Base-by-base conservation (phyloP, 2,888 invertebrate genomes). In the Xanthia icteritia region DNA sequence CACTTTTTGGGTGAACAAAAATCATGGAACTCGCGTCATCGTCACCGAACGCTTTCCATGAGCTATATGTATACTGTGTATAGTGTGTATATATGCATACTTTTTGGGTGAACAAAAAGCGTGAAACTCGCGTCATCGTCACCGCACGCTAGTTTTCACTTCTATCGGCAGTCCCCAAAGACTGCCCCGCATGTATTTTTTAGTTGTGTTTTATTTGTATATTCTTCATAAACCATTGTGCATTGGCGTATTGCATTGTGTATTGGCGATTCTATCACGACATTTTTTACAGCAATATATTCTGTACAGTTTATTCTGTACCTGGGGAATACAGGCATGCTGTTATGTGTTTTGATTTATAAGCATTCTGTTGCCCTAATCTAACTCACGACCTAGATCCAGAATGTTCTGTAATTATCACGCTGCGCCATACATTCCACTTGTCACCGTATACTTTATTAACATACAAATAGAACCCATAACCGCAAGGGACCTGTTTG, bases 301-400 rank as follows among this genome's bases (percentile, higher is more conserved):
- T 0, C 13, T 13, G n/a, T 63, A 39, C 8, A 39, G 8, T 54
- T 1, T 36, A 20, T 54, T 63, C 0, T 31, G 15, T 20, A 31
- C 6, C 5, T 45, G 1, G 23, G 15, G 8, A 9, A 9, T 5
- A 15, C 20, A 54, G 9, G 2, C 9, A 5, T 11, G 2, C 51
- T 5, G 17, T 27, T 23, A 20, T 66, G 5, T 72, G 66, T 72
- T 51, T 39, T 42, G 23, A 73, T 73, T 69, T 56, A 56, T 31
- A 9, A 45, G 56, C 69, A 56, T 60, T 68, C 31, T 51, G 31
- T 51, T 13, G 11, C 31, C 5, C 60, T 11, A 54, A 23, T 54
- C 9, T 36, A 76, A 42, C 45, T 13, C 27, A 70, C 20, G 77
- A 70, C 77, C 77, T 77, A 76, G 54, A 76, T 69, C 23, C 45